Base-by-base conservation (phyloP, 2,888 invertebrate species). In the Drosophila kokeensis region DNA sequence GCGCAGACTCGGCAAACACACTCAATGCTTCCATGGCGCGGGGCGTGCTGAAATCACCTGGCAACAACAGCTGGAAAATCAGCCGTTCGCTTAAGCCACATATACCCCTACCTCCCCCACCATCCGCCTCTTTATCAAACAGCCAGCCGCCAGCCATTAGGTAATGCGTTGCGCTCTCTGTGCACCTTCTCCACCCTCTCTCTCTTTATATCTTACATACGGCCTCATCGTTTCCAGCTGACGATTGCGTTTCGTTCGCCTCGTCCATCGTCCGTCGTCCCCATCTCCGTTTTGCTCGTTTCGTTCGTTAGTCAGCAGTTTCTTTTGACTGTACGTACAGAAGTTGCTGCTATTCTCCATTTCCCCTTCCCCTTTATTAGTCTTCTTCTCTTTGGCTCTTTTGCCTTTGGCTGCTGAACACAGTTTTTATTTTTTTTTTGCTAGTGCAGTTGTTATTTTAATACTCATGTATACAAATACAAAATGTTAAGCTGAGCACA, bases 1-100 rank as follows among this genome's bases (percentile, higher is more conserved):
- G 75, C 82, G 90, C 86, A 87, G 81, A 69, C 88, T 85, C 73
- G 61, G 13, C 63, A 79, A 42, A 73, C 34, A 62, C 81, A 85
- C 82, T 77, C 79, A 69, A 68, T 50, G 62, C 72, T 83, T 90
- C 75, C 74, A 76, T 6, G 61, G 74, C 58, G 62, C 48, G 71
- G 65, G 61, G 68, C 30, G 21, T 36, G 52, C 67, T 55, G 78
- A 77, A 87, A 90, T 90, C 90, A 90, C 91, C 89, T 89, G 91
- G 87, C 87, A 91, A 90, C 91, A 91, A 86, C 92, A 92, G 91
- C 92, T 92, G 92, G 90, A 90, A 90, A 82, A 88, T 91, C 92
- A 92, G 92, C 92, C 91, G 91, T 91, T 92, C 81, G 75, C 62
- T 65, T 65, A 27, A 69, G 63, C 62, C 66, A 21, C 50, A 38